Percentiles rank a stretch among this genome's conserved stretches.
Conservation (phyloP, 2,113 vertebrate species). For the Fulmarus glacialis region DNA sequence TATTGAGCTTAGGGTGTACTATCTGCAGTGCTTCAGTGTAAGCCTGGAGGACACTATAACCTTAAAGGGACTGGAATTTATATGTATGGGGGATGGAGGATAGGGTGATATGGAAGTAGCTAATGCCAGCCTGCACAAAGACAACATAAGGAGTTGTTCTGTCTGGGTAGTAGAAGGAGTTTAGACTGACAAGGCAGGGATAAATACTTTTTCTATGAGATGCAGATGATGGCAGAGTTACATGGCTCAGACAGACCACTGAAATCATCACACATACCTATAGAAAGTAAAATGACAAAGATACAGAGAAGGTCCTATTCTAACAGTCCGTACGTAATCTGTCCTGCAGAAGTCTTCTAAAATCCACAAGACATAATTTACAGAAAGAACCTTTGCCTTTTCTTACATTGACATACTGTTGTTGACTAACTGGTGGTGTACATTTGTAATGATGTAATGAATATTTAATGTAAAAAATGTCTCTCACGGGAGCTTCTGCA, state of each 20-base stretch:
- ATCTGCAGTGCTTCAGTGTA: background rate
- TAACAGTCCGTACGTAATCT: background rate
- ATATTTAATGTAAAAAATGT: background rate
- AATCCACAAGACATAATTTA: background rate
- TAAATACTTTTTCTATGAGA: background rate
- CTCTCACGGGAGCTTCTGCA: background rate
- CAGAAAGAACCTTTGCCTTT: background rate
- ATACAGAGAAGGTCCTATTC: background rate
- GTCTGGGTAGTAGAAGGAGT: background rate
- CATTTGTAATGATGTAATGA: constrained; percentile 6
- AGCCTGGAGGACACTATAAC: background rate
- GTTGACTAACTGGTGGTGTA: background rate
- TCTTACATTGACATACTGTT: background rate
- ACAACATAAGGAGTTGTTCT: background rate
- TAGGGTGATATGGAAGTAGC: background rate
- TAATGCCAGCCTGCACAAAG: background rate
- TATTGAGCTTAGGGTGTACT: background rate
- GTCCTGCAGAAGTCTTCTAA: background rate
- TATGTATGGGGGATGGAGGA: background rate
- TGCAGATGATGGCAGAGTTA: background rate
- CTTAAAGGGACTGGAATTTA: background rate
- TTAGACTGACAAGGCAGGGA: background rate
- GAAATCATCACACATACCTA: background rate
- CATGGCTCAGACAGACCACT: background rate
- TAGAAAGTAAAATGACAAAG: background rate